Evolutionary conservation across 1,140 invertebrate species (phyloP).

Genomic region (Carcinoscorpius rotundicauda): DNA sequence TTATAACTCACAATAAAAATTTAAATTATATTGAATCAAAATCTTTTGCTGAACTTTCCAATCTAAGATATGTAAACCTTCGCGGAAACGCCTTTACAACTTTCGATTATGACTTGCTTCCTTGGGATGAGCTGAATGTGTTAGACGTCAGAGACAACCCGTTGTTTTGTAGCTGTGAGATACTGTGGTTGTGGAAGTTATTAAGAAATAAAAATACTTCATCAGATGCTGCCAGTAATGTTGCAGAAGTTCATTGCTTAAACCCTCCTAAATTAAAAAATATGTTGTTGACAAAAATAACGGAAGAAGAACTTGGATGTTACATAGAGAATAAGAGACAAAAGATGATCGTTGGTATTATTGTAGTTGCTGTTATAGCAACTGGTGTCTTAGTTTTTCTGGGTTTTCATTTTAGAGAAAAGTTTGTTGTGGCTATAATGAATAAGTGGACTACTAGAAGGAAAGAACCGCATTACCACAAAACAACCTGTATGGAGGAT

Average conservation of each 20-base stretch:
- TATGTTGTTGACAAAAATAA: slow-evolving; percentile 10
- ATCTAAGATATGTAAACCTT: slow-evolving; percentile 56
- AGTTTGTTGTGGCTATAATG: slow-evolving; percentile 13
- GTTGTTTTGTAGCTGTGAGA: slow-evolving; percentile 60
- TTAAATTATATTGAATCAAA: slow-evolving; percentile 55
- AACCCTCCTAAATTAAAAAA: slow-evolving; percentile 7
- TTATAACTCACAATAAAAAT: slow-evolving; percentile 60
- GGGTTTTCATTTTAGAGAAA: slow-evolving; percentile 13
- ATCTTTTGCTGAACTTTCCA: slow-evolving; percentile 58
- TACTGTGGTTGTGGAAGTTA: slow-evolving; percentile 64
- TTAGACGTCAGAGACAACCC: slow-evolving; percentile 71
- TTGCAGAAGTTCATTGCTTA: slow-evolving; percentile 10
- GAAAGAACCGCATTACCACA: slow-evolving; percentile 75
- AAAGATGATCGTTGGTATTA: slow-evolving; percentile 32
- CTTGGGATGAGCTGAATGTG: slow-evolving; percentile 59
- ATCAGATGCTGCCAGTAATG: slow-evolving; percentile 30
- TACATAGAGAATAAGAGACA: slow-evolving; percentile 7
- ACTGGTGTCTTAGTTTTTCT: slow-evolving; percentile 9
- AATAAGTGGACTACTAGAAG: slow-evolving; percentile 43
- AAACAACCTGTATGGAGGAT: slow-evolving; percentile 64
- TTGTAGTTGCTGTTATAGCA: slow-evolving; percentile 8
- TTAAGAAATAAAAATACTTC: slow-evolving; percentile 13
- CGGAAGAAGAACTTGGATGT: slow-evolving; percentile 15
- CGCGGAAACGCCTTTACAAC: slow-evolving; percentile 63
- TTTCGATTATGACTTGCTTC: slow-evolving; percentile 55